Evolutionary conservation across 2,888 invertebrate genomes (phyloP), one percentile per base, ranked within the genome.

Genomic region (Falcaria lacertinaria): DNA sequence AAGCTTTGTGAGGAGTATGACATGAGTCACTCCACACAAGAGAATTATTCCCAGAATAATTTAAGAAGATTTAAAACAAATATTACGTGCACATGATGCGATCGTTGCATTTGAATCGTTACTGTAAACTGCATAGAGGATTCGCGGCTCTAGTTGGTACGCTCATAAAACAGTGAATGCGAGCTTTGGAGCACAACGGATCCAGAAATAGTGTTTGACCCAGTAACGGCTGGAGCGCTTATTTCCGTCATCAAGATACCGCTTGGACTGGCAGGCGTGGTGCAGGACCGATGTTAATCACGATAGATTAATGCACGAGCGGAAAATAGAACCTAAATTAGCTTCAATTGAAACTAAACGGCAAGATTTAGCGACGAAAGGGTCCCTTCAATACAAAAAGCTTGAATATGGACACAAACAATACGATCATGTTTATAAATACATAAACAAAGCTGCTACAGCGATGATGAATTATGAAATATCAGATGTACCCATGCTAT

Each of bases 151-250:
- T 69, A 70, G 64, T 66, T 70, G 65, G 67, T 52, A 56, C 68
- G 64, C 57, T 64, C 71, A 78, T 81, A 82, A 80, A 80, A 73
- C 67, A 73, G 62, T 64, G 68, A 67, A 77, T 74, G 78, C 78
- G 75, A 72, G 72, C 72, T 71, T 69, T 77, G 71, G 71, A 80
- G 74, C 75, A 83, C 80, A 82, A 80, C 80, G 69, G 75, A 68
- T 72, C 75, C 80, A 76, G 80, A 84, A 89, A 89, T 88, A 89
- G 83, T 83, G 67, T 64, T 80, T 87, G 88, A 88, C 88, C 88
- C 80, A 89, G 69, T 86, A 80, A 83, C 79, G 79, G 73, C 86
- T 87, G 86, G 86, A 87, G 73, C 76, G 83, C 78, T 82, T 88
- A 88, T 88, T 86, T 88, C 88, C 85, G 88, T 84, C 87, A 84